Conservation (phyloP, 2,113 vertebrate genomes). For the Pollachius pollachius region DNA sequence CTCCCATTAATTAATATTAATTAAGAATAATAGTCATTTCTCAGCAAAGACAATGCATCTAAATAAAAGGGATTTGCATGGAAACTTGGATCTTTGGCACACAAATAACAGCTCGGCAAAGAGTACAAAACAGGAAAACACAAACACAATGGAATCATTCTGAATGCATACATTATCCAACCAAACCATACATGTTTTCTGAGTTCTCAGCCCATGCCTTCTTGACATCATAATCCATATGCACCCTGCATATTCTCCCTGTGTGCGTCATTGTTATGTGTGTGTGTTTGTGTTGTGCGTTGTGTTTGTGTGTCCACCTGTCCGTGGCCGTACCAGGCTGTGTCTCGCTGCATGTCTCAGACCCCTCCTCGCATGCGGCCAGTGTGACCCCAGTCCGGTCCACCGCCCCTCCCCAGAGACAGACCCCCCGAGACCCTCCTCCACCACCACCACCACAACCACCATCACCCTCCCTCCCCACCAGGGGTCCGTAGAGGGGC, state of each 20-base stretch:
- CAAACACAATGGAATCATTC: no score
- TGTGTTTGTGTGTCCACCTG: not conserved
- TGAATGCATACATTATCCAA: no score
- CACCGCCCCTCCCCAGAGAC: conserved; percentile 31
- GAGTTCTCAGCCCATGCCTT: no score
- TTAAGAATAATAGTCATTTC: no score
- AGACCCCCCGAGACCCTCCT: conserved; percentile 35
- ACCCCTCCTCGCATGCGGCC: conserved; percentile 70
- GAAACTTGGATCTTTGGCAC: no score
- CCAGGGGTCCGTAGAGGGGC: conserved; percentile 55
- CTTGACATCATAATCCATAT: not conserved
- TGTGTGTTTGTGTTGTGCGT: conserved; percentile 31
- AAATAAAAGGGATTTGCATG: no score
- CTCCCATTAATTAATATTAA: no score
- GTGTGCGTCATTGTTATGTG: conserved; percentile 18
- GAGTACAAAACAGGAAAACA: no score
- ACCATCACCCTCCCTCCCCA: conserved; percentile 30
- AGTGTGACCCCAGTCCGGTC: conserved; percentile 54
- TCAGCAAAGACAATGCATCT: no score
- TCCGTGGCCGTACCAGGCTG: conserved; percentile 5
- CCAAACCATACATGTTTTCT: no score
- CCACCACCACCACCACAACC: conserved; percentile 16
- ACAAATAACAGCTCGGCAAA: no score
- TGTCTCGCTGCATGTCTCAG: conserved; percentile 55
- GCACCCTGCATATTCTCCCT: not conserved